These are phyloP conservation scores for Talpa occidentalis DNA, from an alignment of 2,113 vertebrate genomes.

Conservation along the genomic window DNA sequence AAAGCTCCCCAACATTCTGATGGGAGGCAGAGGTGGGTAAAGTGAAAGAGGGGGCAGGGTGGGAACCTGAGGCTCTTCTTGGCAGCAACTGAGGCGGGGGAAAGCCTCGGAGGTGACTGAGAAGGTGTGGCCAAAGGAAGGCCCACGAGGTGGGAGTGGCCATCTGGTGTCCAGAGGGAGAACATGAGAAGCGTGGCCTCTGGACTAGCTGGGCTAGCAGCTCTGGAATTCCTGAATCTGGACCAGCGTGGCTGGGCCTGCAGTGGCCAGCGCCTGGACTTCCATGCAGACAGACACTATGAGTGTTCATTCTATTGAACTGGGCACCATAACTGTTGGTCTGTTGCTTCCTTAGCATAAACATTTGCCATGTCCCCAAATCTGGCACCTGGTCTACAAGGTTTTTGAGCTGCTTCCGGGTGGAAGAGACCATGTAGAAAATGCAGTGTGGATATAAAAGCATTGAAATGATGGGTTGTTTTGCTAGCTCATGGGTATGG, in stretches of 20 bases:
- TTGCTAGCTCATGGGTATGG: neutral
- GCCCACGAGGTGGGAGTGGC: neutral
- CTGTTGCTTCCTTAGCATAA: neutral
- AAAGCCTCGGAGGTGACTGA: neutral
- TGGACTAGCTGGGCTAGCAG: neutral
- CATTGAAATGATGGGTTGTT: neutral
- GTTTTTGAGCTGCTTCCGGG: constrained; percentile 24
- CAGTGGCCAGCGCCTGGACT: neutral
- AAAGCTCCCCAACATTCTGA: neutral
- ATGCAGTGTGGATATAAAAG: neutral
- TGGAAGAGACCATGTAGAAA: neutral
- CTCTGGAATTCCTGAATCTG: neutral
- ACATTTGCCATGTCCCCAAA: neutral
- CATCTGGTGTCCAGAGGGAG: neutral
- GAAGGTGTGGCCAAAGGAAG: neutral
- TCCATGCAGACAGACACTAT: rapidly evolving
- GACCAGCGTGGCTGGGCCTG: rapidly evolving
- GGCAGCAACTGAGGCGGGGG: neutral
- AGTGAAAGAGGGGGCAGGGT: neutral
- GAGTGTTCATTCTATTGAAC: neutral
- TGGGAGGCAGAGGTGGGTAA: too few relatives aligned
- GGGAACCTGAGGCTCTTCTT: neutral
- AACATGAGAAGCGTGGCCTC: neutral
- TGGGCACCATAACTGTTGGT: neutral
- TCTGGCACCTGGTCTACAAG: neutral